Evolutionary conservation across 2,113 vertebrate genomes (phyloP), one percentile per base, ranked within the genome.

Genomic region (Phyllopteryx taeniolatus): DNA sequence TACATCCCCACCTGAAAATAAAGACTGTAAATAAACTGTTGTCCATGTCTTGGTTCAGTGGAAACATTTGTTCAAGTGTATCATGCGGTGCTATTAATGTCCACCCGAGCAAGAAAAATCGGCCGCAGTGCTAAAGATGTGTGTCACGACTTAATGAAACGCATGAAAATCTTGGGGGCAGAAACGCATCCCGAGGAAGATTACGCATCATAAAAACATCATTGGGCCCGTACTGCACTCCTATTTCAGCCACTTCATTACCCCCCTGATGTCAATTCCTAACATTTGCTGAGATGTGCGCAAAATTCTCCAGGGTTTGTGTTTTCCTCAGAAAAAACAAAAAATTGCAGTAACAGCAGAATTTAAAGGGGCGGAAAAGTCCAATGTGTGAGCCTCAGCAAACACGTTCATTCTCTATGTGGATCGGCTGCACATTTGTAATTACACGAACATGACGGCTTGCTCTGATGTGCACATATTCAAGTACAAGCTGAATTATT

Each of bases 181-280:
- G 43, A 79, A 75, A 75, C 19, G 31, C 49, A 83, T 83, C 69
- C 67, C 56, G 12, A 14, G 73, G 66, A 86, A 63, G 69, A 78
- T 76, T 78, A 80, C 75, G 67, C 72, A 77, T 82, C 62, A 80
- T 79, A 73, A 81, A 74, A 83, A 77, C 73, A 81, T 77, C 72
- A 71, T 79, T 77, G 31, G 70, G 6, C 13, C 13, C 13, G 27
- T 15, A 63, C 59, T 64, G 62, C 68, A 60, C 76, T 83, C 70
- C 80, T 79, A 79, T 87, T 78, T 82, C 75, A 84, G 78, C 83
- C 85, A 88, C 82, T 83, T 90, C 86, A 91, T 91, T 90, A 90
- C 83, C 84, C 76, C 31, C 20, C 72, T 78, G 70, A 86, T 88
- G 85, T 83, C 71, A 22, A 86, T 88, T 86, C 73, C 66, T 83